phyloP scores from a whole-genome alignment of 1,140 invertebrate genomes.

The Homalodisca vitripennis region DNA sequence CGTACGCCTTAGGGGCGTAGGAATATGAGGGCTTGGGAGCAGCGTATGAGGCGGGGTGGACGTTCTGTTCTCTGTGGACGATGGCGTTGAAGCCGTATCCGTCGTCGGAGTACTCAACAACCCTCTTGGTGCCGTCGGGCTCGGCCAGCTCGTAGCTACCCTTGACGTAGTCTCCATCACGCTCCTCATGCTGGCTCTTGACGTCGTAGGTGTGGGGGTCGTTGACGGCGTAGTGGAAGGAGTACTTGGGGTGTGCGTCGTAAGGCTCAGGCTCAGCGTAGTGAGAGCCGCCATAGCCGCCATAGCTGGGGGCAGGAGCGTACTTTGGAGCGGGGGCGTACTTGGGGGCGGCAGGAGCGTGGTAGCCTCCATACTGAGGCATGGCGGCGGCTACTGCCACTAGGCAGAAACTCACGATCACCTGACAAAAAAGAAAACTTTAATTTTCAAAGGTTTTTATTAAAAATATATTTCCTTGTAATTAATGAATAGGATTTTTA shows the following conservation, averaged over 20 bases:
- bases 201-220: constrained; percentile 57
- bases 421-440: constrained; percentile 2
- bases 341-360: constrained; percentile 19
- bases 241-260: constrained; percentile 49
- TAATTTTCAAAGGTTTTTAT: too few relatives aligned
- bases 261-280: constrained; percentile 14
- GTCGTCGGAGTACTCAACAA: constrained; percentile 40
- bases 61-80: constrained; percentile 32
- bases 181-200: constrained; percentile 55
- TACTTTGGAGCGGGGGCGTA: background rate
- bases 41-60: constrained; percentile 1
- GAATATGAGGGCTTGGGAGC: background rate
- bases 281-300: constrained; percentile 27
- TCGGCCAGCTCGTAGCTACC: constrained; percentile 45
- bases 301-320: constrained; percentile 38
- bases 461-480: too few relatives aligned
- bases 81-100: constrained; percentile 40
- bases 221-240: constrained; percentile 55
- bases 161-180: constrained; percentile 56
- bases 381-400: constrained; percentile 35
- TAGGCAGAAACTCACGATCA: constrained; percentile 28
- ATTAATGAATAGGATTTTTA: too few relatives aligned
- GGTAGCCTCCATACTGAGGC: constrained; percentile 38
- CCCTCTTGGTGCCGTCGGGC: constrained; percentile 38
- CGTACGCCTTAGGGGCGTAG: background rate